Evolutionary conservation across 2,888 invertebrate genomes (phyloP), one percentile per base, ranked within the genome.

Genomic region (Acanthosepion esculentum): DNA sequence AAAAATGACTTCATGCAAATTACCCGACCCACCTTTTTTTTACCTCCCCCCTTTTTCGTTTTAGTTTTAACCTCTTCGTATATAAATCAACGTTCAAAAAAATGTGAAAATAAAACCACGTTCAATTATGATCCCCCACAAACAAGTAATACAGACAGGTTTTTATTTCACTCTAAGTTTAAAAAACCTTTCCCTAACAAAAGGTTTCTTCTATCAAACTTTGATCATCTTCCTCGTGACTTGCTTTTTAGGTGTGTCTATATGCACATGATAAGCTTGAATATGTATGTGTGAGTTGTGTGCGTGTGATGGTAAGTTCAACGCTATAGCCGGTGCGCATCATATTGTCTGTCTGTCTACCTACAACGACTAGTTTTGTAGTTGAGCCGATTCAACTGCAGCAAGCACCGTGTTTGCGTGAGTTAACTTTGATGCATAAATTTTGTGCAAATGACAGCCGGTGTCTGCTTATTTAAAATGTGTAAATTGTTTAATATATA

Each of bases 161-260:
- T 50, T 50, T 50, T 50, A 50, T 50, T 50, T 15, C 50, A 3
- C 50, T 50, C 15, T 50, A 8, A 12, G 8, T 8, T 15, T 12
- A 8, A 8, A 8, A 50, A 50, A 15, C 15, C 50, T 50, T 50
- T 50, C 0, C 50, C 50, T 50, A 50, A 50, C n/a, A n/a, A 78
- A 78, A 78, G 15, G 41, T 41, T 41, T 29, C 29, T 29, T 78
- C 78, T 78, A 10, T n/a, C n/a, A 78, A 78, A 78, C n/a, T 78
- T 78, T 78, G 78, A 78, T n/a, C n/a, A 78, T n/a, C 78, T 78
- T 78, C 78, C 78, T 78, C 78, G 78, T 78, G 78, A 78, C n/a
- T 78, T 78, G 78, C 29, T 78, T n/a, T 78, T 6, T 29, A 15
- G 8, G 78, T 78, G 78, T 78, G n/a, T 78, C 29, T n/a, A 78